Base-by-base conservation (phyloP, 2,797 vertebrate species). In the Sebastes nivosus region DNA sequence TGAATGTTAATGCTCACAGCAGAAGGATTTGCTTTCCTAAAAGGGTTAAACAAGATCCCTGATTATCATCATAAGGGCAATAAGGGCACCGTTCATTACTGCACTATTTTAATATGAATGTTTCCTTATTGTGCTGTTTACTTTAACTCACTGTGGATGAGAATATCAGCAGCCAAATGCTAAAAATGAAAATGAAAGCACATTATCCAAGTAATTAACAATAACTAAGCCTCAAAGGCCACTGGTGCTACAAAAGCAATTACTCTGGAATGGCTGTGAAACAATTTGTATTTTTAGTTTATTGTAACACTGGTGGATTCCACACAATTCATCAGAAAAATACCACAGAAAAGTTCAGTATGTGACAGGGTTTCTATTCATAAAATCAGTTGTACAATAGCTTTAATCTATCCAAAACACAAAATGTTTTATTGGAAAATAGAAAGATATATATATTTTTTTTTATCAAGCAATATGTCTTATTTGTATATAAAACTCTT, bases 201-300 rank as follows among this genome's bases (percentile, higher is more conserved):
- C 76, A 84, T 87, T 89, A 86, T 88, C 67, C 76, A 77, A 67
- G 68, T 87, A 82, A 87, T 90, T 87, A 88, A 86, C 83, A 89
- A 82, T 77, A 92, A 78, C 72, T 10, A 4, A 88, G 79, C 66
- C 79, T 88, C 83, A 83, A 83, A 87, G 87, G 81, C 77, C 79
- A 82, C 55, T 75, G 24, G 64, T 83, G 80, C 80, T 68, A 78
- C 25, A 55, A 75, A 82, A 78, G n/a, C 67, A 88, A 81, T 88
- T 85, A 85, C 79, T 73, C 63, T 69, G 55, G 14, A 68, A 69
- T 1, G 25, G 18, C 61, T 79, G 22, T 38, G 32, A 80, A 77
- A 84, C 65, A 46, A 34, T 78, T 67, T 79, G 38, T 82, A 77
- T 86, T 72, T 89, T 87, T 52, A 73, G 72, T 27, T 64, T 27